These are phyloP conservation scores for Arbacia lixula DNA, from an alignment of 53 echinoderm and acorn worm species.

Conservation along the genomic window DNA sequence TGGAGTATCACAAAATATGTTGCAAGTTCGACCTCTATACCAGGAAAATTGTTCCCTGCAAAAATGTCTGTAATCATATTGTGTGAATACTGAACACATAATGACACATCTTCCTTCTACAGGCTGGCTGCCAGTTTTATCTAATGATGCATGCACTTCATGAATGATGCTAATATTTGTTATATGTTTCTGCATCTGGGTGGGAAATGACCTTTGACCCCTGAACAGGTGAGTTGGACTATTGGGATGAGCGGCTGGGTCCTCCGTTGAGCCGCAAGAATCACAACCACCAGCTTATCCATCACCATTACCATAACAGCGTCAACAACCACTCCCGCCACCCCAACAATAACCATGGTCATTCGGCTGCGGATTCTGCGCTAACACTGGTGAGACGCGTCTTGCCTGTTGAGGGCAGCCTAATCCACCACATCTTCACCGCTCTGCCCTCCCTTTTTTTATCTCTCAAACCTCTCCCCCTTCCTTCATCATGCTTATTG, in stretches of 20 bases:
- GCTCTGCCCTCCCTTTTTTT: not conserved
- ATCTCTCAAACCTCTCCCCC: slow-evolving; percentile 10
- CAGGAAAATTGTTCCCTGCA: no score
- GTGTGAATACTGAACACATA: no score
- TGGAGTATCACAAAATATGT: no score
- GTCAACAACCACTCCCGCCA: not conserved
- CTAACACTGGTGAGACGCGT: slow-evolving; percentile 67
- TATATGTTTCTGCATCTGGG: no score
- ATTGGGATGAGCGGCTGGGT: slow-evolving; percentile 82
- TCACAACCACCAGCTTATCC: slow-evolving; percentile 6
- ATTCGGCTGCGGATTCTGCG: slow-evolving; percentile 40
- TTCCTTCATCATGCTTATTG: slow-evolving; percentile 21
- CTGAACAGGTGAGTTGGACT: slow-evolving; percentile 83
- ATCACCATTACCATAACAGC: slow-evolving; percentile 20
- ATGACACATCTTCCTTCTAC: no score
- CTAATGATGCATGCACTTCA: no score
- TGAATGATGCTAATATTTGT: no score
- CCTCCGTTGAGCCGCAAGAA: slow-evolving; percentile 19
- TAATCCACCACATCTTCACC: not conserved
- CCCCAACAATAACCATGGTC: slow-evolving; percentile 7
- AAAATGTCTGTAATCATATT: no score
- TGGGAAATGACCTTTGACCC: slow-evolving; percentile 23
- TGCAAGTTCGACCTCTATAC: no score
- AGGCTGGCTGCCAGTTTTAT: no score
- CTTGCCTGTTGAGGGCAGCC: slow-evolving; percentile 10